phyloP scores from a whole-genome alignment of 2,888 invertebrate genomes.

The Sericinus montela region DNA sequence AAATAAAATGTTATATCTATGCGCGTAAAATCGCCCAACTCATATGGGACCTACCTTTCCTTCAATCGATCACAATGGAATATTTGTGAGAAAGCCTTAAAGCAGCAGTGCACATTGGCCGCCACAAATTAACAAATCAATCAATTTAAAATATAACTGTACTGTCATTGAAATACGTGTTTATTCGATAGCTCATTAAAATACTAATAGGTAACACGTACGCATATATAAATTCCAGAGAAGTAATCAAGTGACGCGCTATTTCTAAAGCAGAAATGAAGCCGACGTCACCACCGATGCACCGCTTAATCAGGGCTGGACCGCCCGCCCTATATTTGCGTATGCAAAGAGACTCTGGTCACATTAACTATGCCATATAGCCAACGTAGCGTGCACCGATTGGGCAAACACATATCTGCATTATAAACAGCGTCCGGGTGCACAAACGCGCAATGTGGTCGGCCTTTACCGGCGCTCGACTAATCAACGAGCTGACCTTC shows the following conservation, averaged over 20 bases:
- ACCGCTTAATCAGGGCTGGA: slow-evolving; percentile 76
- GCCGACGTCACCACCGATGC: slow-evolving; percentile 59
- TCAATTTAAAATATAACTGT: no score
- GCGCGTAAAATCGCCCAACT: no score
- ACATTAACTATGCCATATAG: slow-evolving; percentile 80
- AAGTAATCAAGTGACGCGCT: slow-evolving; percentile 60
- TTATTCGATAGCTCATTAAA: background rate
- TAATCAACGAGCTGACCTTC: slow-evolving; percentile 77
- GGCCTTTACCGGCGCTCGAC: slow-evolving; percentile 74
- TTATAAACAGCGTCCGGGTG: slow-evolving; percentile 77
- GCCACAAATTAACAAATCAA: no score
- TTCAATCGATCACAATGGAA: no score
- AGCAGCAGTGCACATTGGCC: no score
- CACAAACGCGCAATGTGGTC: slow-evolving; percentile 78
- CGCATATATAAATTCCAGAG: slow-evolving; percentile 32
- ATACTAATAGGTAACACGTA: slow-evolving; percentile 10
- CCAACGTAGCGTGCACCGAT: slow-evolving; percentile 77
- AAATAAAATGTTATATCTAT: no score
- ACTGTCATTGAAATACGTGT: no score
- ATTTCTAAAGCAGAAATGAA: slow-evolving; percentile 61
- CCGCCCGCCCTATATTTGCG: slow-evolving; percentile 78
- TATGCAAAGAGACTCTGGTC: slow-evolving; percentile 78
- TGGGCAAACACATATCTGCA: slow-evolving; percentile 80
- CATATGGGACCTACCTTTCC: no score
- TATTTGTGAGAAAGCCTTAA: no score